These are phyloP conservation scores for Mareca penelope DNA, from an alignment of 2,797 vertebrate species.

Conservation along the genomic window DNA sequence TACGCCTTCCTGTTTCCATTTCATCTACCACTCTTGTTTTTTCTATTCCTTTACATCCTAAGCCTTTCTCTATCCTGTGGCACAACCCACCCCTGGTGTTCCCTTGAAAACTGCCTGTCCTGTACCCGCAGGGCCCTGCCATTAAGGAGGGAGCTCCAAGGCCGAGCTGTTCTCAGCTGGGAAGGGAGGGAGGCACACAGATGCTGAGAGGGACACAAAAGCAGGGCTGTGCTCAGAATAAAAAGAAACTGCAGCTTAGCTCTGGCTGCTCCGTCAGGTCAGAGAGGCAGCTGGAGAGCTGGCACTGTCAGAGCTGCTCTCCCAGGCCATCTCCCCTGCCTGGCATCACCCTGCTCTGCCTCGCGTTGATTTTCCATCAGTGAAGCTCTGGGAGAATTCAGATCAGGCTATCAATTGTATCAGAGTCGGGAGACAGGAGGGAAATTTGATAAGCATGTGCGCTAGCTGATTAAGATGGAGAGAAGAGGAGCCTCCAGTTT, in stretches of 20 bases:
- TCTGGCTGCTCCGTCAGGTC: background rate
- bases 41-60: background rate
- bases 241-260: background rate
- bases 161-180: background rate
- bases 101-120: background rate
- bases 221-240: background rate
- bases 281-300: background rate
- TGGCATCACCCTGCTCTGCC: background rate
- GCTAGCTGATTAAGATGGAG: slow-evolving; percentile 60
- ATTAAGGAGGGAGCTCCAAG: background rate
- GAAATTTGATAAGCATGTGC: slow-evolving; percentile 8
- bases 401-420: slow-evolving; percentile 40
- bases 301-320: rapidly evolving
- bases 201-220: background rate
- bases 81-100: background rate
- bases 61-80: background rate
- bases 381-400: background rate
- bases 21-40: background rate
- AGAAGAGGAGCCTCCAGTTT: slow-evolving; percentile 53
- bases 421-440: background rate
- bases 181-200: background rate
- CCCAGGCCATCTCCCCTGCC: background rate
- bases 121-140: no score
- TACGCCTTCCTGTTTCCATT: background rate
- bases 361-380: background rate